Evolutionary conservation across 2,797 vertebrate genomes (phyloP), one percentile per base, ranked within the genome.

Genomic region (Coilia nasus): DNA sequence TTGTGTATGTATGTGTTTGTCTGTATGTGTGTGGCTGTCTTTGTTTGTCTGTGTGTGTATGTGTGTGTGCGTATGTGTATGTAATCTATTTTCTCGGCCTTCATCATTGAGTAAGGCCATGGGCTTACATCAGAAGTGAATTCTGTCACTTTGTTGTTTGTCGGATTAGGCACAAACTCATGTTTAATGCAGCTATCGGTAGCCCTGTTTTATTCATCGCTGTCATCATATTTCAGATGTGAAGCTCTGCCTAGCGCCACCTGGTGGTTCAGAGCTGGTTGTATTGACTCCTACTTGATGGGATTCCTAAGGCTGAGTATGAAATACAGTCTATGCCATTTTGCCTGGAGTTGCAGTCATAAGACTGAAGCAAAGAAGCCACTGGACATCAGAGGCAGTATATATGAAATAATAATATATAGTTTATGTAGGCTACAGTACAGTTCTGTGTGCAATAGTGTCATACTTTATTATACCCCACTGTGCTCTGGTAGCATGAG

Each of bases 121-220:
- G 46, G 56, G 75, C 17, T 82, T 59, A 80, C 83, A 87, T 90
- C 87, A 86, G 85, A 89, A 88, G 82, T 90, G 89, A 87, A 86
- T 85, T 9, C 25, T 31, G n/a, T 44, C 78, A 85, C 83, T 90
- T 90, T 90, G 87, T 85, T 87, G 86, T 84, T 57, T 71, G 82
- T 87, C 31, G 47, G 50, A 91, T 87, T 31, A 19, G 31, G 86
- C 81, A 23, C 19, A 17, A 50, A 12, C 28, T 87, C 85, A 91
- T 93, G 89, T 91, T 92, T 94, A 92, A 92, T 94, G 94, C 88
- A 93, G 83, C 5, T 19, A 78, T 78, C 71, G 44, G 71, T 78
- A 78, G 71, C 71, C 17, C 71, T 82, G 50, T 88, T 89, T 89
- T 88, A 89, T 89, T 88, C 83, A 89, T 90, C 81, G 41, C 85